Evolutionary conservation across 2,888 invertebrate genomes (phyloP).

Genomic region (Pocota personata): DNA sequence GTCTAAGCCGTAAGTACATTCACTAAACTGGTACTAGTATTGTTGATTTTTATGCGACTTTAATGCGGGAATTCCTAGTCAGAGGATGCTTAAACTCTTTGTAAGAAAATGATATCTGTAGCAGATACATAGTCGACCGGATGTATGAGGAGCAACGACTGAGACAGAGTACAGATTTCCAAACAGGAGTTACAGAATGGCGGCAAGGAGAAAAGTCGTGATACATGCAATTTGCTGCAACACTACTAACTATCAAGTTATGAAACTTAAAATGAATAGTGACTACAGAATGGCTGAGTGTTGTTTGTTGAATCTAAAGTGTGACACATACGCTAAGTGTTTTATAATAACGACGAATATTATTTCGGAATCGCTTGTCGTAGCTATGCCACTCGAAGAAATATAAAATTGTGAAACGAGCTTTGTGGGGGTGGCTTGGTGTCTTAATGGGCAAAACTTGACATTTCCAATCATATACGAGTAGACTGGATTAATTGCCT

Average conservation of each 20-base stretch:
- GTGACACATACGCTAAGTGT: conserved; percentile 55
- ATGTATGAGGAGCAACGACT: conserved; percentile 24
- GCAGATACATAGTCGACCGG: conserved; percentile 29
- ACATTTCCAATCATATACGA: neutral
- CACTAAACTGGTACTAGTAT: conserved; percentile 17
- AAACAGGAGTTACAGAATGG: conserved; percentile 52
- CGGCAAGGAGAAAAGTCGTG: conserved; percentile 68
- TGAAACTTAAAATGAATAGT: conserved; percentile 50
- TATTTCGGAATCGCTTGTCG: conserved; percentile 55
- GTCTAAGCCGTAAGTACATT: conserved; percentile 15
- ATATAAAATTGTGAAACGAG: neutral
- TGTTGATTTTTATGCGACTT: conserved; percentile 42
- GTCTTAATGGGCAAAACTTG: neutral
- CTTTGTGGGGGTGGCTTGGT: neutral
- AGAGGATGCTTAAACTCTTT: conserved; percentile 28
- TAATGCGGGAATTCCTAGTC: conserved; percentile 30
- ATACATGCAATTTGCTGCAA: conserved; percentile 75
- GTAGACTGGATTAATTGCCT: no score
- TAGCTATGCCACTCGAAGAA: conserved; percentile 17
- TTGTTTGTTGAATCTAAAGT: conserved; percentile 11
- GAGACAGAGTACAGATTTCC: conserved; percentile 18
- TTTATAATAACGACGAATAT: conserved; percentile 46
- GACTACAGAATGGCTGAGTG: neutral
- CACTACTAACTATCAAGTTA: conserved; percentile 49
- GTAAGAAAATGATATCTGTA: conserved; percentile 26